Percentiles rank a stretch among this genome's conserved stretches.
Evolutionary conservation across 2,888 invertebrate species (phyloP).

Genomic region (Drosophila diplacantha): DNA sequence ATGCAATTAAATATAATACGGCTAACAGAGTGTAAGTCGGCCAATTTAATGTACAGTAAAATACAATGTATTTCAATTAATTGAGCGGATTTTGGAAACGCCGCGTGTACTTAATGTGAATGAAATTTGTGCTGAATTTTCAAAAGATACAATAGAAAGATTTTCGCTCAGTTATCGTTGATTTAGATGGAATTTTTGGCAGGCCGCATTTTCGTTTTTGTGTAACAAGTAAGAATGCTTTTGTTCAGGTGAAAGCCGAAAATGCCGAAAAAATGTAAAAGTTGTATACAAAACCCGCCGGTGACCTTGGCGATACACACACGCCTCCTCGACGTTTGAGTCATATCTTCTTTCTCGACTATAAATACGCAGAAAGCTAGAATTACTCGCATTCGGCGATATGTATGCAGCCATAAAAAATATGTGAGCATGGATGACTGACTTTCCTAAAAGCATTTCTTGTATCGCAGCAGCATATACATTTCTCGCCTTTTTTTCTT

Average conservation of each 20-base stretch:
- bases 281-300: slow-evolving; percentile 1
- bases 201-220: neutral
- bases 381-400: slow-evolving; percentile 20
- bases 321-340: slow-evolving; percentile 3
- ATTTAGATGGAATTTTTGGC: slow-evolving; percentile 8
- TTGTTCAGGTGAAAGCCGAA: slow-evolving; percentile 10
- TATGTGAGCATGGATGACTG: slow-evolving; percentile 18
- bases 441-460: slow-evolving; percentile 41
- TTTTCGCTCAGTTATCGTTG: neutral
- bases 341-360: slow-evolving; percentile 31
- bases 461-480: slow-evolving; percentile 15
- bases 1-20: slow-evolving; percentile 32
- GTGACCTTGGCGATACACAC: slow-evolving; percentile 18
- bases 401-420: slow-evolving; percentile 14
- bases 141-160: slow-evolving; percentile 6
- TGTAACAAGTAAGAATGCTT: neutral
- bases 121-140: slow-evolving; percentile 8
- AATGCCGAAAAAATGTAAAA: slow-evolving; percentile 1
- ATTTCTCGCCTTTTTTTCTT: slow-evolving; percentile 22
- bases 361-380: slow-evolving; percentile 29
- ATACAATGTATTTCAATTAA: slow-evolving; percentile 20
- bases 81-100: slow-evolving; percentile 1
- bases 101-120: slow-evolving; percentile 41
- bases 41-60: slow-evolving; percentile 1
- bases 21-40: slow-evolving; percentile 16